These are phyloP conservation scores for Furcifer pardalis DNA, from an alignment of 2,797 vertebrate genomes.

Conservation along the genomic window DNA sequence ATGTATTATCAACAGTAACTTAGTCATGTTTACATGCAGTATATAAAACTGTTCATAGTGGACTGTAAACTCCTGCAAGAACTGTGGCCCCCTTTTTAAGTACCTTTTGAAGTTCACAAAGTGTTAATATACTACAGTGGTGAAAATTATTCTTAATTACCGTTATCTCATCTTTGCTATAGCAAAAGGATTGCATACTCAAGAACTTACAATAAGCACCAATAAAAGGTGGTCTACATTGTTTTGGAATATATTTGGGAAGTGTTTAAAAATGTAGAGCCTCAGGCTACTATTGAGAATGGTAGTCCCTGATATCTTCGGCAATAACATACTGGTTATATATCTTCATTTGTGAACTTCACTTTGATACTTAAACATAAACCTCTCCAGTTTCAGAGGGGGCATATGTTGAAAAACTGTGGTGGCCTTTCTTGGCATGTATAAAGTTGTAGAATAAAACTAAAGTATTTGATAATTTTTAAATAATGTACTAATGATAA, in stretches of 20 bases:
- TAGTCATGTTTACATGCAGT: slow-evolving; percentile 86
- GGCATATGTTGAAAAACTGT: slow-evolving; percentile 83
- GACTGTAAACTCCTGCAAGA: slow-evolving; percentile 82
- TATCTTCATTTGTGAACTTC: slow-evolving; percentile 73
- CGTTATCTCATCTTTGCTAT: neutral
- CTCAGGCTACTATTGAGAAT: neutral
- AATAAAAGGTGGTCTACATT: neutral
- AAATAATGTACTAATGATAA: slow-evolving; percentile 53
- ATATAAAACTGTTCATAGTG: slow-evolving; percentile 81
- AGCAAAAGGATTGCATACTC: slow-evolving; percentile 22
- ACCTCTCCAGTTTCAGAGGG: slow-evolving; percentile 80
- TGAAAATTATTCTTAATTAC: neutral
- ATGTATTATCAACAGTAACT: slow-evolving; percentile 79
- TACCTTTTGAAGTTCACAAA: slow-evolving; percentile 75
- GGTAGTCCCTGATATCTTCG: slow-evolving; percentile 28
- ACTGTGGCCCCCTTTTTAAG: slow-evolving; percentile 74
- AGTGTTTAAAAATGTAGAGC: neutral
- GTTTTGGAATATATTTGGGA: neutral
- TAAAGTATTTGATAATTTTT: slow-evolving; percentile 79
- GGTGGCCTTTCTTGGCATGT: slow-evolving; percentile 85
- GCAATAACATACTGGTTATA: slow-evolving; percentile 70
- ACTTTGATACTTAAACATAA: slow-evolving; percentile 74
- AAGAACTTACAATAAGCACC: neutral
- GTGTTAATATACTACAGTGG: slow-evolving; percentile 70
- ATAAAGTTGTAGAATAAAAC: slow-evolving; percentile 83